Conservation (phyloP, 2,113 vertebrate species). For the Alces alces region DNA sequence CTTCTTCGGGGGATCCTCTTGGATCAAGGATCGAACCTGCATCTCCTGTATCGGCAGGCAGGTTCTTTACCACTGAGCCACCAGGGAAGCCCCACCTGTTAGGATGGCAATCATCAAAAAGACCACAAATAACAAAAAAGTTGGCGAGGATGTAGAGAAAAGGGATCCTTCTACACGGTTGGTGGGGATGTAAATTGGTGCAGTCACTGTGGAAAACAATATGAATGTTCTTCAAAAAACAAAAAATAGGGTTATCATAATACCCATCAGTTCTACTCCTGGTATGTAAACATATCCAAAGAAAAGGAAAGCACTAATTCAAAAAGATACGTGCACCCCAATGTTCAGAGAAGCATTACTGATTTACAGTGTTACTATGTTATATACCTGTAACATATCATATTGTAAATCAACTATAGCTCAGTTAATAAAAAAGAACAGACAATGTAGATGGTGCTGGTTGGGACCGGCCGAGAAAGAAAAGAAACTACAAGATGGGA, state of each 20-base stretch:
- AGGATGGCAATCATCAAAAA: not conserved
- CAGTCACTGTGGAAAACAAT: not conserved
- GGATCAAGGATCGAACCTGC: not conserved
- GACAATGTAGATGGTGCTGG: not conserved
- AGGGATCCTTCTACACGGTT: not conserved
- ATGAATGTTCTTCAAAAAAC: not conserved
- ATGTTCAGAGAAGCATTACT: not conserved
- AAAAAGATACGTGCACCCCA: not conserved
- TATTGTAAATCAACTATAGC: not conserved
- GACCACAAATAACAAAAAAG: not conserved
- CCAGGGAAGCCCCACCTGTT: not conserved
- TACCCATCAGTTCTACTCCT: not conserved
- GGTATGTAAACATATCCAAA: not conserved
- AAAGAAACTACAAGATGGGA: not conserved
- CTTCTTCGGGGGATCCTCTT: not conserved
- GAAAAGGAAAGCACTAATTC: not conserved
- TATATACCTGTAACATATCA: not conserved
- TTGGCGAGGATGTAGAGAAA: not conserved
- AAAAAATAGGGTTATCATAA: not conserved
- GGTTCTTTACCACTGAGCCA: not conserved
- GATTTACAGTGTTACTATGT: not conserved
- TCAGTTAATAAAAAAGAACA: not conserved
- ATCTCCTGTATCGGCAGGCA: not conserved
- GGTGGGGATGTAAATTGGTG: not conserved
- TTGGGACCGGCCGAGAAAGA: not conserved